Evolutionary conservation across 2,113 vertebrate genomes (phyloP).

Genomic region (Chlamydotis undulata): DNA sequence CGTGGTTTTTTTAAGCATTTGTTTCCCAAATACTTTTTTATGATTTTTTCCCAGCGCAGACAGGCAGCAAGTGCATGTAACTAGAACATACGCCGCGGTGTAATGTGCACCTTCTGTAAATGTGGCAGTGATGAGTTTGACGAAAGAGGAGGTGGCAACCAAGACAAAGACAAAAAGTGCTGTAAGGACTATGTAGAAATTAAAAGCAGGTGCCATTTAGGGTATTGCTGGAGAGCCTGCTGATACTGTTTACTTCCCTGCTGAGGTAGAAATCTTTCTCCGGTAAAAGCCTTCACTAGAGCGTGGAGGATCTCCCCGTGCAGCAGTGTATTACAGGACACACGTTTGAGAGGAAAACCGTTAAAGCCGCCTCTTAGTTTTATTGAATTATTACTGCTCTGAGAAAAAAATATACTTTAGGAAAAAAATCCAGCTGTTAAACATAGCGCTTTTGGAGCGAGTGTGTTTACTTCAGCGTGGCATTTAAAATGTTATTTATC

Average conservation of each 20-base stretch:
- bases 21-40: conserved; percentile 38
- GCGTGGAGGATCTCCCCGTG: neutral
- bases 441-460: neutral
- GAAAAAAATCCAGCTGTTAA: conserved; percentile 39
- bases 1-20: conserved; percentile 4
- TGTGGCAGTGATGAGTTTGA: conserved; percentile 33
- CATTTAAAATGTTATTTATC: neutral
- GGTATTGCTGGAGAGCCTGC: conserved; percentile 27
- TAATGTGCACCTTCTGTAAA: neutral
- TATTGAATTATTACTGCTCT: conserved; percentile 61
- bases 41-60: neutral
- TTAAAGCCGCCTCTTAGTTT: conserved; percentile 42
- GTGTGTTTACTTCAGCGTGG: neutral
- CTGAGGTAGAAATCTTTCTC: conserved; percentile 62
- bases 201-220: conserved; percentile 33
- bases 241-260: conserved; percentile 51
- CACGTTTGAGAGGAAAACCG: conserved; percentile 4
- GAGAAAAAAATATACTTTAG: neutral
- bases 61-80: neutral
- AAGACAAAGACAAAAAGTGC: conserved; percentile 26
- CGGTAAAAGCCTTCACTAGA: conserved; percentile 26
- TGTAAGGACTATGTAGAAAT: conserved; percentile 10
- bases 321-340: conserved; percentile 26
- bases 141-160: conserved; percentile 22
- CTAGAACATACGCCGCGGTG: neutral